phyloP scores from a whole-genome alignment of 2,797 vertebrate species.

The Oreortyx pictus region DNA sequence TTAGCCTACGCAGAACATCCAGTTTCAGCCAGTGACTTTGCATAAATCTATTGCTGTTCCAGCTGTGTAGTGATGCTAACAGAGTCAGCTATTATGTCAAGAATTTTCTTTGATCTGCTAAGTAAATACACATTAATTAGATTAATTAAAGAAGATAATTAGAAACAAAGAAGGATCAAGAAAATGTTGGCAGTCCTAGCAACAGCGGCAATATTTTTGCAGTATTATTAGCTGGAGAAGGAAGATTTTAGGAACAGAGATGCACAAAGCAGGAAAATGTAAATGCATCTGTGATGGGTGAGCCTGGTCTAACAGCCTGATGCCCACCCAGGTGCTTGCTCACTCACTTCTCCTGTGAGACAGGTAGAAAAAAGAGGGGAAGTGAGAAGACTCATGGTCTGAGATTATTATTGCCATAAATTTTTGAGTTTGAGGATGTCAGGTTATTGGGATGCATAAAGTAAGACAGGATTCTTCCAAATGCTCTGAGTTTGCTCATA shows the following conservation, averaged over 20 bases:
- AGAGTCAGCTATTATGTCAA: not conserved
- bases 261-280: not conserved
- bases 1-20: not conserved
- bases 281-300: not conserved
- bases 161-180: not conserved
- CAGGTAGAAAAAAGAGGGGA: not conserved
- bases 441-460: not conserved
- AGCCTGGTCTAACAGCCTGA: not conserved
- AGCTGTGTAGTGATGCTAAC: not conserved
- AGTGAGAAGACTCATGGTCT: not conserved
- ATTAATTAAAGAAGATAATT: slow-evolving; percentile 35
- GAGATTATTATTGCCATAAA: not conserved
- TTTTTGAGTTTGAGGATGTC: not conserved
- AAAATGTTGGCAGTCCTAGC: not conserved
- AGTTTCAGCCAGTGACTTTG: not conserved
- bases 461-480: not conserved
- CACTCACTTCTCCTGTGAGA: not conserved
- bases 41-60: not conserved
- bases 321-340: not conserved
- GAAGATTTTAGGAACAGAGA: not conserved
- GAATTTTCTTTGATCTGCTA: slow-evolving; percentile 8
- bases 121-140: slow-evolving; percentile 30
- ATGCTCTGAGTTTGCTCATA: not conserved
- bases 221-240: not conserved
- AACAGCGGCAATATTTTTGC: not conserved